Conservation (phyloP, 2,797 vertebrate genomes). For the Acrossocheilus wenchowensis region DNA sequence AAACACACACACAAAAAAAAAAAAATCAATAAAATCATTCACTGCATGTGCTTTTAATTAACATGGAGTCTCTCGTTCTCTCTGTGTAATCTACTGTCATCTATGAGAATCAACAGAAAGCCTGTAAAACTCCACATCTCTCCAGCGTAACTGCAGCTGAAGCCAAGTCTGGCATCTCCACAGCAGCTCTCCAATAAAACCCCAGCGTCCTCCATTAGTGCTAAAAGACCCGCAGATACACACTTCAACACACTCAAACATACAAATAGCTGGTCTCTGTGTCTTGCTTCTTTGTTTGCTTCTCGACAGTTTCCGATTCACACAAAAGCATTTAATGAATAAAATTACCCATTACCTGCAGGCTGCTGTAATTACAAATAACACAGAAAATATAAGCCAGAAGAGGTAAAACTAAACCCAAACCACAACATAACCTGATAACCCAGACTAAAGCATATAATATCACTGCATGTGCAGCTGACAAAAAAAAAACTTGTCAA, state of each 20-base stretch:
- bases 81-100: conserved; percentile 33
- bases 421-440: not conserved
- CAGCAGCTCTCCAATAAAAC: conserved; percentile 36
- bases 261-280: not conserved
- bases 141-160: conserved; percentile 14
- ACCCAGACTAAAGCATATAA: not conserved
- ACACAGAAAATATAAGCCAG: not conserved
- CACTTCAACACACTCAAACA: not conserved
- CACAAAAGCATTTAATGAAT: conserved; percentile 19
- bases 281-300: not conserved
- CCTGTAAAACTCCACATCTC: conserved; percentile 31
- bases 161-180: conserved; percentile 28
- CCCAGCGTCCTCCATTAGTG: conserved; percentile 17
- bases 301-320: not conserved
- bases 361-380: conserved; percentile 6
- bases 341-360: conserved; percentile 3
- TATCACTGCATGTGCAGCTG: too few species aligned
- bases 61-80: conserved; percentile 16
- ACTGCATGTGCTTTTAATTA: conserved; percentile 35
- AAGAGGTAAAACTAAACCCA: not conserved
- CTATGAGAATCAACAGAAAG: conserved; percentile 31
- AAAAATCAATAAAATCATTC: not conserved
- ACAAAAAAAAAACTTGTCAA: not conserved
- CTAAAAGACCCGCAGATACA: conserved; percentile 25
- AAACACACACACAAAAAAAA: not conserved